These are phyloP conservation scores for Bergia sp. DNA, from an alignment of 92 coral and sea anemone genomes.

Conservation along the genomic window DNA sequence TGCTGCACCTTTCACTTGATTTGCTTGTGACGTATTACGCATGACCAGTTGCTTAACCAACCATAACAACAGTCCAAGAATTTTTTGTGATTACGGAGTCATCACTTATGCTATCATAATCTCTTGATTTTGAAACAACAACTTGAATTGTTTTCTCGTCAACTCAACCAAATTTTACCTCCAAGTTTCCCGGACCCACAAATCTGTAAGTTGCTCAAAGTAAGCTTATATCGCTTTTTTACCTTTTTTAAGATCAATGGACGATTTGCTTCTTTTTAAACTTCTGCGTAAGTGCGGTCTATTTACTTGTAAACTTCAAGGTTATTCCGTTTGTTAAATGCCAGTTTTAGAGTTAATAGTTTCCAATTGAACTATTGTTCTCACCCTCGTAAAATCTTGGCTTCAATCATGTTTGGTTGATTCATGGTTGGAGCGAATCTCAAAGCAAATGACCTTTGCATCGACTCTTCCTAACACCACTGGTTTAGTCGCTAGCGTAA, in stretches of 20 bases:
- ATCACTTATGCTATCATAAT: slow-evolving; percentile 34
- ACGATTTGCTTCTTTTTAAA: background rate
- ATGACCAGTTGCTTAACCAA: slow-evolving; percentile 27
- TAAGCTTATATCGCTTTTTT: background rate
- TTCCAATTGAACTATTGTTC: background rate
- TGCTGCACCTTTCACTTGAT: background rate
- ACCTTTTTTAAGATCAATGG: background rate
- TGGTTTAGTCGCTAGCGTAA: background rate
- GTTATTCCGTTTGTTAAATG: background rate
- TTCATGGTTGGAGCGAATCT: too few species aligned
- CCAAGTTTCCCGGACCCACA: slow-evolving; percentile 19
- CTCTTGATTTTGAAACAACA: background rate
- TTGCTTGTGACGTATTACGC: slow-evolving; percentile 12
- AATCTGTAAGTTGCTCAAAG: slow-evolving; percentile 3
- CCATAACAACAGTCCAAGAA: slow-evolving; percentile 13
- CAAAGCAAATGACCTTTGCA: background rate
- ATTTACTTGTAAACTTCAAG: background rate
- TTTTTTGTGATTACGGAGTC: slow-evolving; percentile 9
- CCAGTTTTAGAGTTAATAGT: background rate
- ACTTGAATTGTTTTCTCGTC: slow-evolving; percentile 10
- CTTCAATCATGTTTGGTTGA: background rate
- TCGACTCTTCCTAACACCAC: background rate
- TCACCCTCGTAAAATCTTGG: too few species aligned
- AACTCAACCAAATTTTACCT: slow-evolving; percentile 12
- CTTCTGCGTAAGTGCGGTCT: background rate